Evolutionary conservation across 2,113 vertebrate genomes (phyloP), one percentile per base, ranked within the genome.

Genomic region (Ginglymostoma cirratum): DNA sequence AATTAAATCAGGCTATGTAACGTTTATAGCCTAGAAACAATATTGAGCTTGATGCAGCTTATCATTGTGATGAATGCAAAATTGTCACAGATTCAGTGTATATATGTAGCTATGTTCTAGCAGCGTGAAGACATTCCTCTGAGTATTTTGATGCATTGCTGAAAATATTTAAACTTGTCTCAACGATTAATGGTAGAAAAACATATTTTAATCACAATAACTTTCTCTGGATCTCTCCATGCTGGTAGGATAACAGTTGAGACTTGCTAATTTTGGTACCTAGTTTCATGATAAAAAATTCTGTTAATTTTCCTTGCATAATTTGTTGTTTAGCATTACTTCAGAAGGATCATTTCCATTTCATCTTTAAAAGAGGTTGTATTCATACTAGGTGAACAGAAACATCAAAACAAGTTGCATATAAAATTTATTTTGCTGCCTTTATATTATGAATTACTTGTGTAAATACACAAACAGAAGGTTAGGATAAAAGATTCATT

Each of bases 51-150:
- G 96, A 94, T 96, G 97, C 96, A 97, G 96, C 76, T 70, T 97
- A 97, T 97, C 96, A 97, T n/a, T 12, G 96, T 97, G 97, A 98
- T 97, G 96, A 97, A 97, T 96, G 96, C 96, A 96, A 96, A 96
- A 96, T 96, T 95, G 95, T 96, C 15, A 97, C 96, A 96, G 96
- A 97, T 96, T 96, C 96, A 97, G 96, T 96, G 97, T 97, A 97
- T 96, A 96, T 61, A 87, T 96, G 96, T 55, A 96, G 96, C 96
- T 6, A 66, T 96, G 96, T 96, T 85, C 45, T 95, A 96, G 96
- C 90, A 96, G 95, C n/a, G 95, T 45, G 69, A 96, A 96, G 66
- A 76, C 96, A 96, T 96, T 95, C 24, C 94, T 96, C 96, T 96
- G 95, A 95, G 76, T 38, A 96, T 96, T 96, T 95, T n/a, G 96